phyloP scores from a whole-genome alignment of 2,888 invertebrate species.

The Endomychus coccineus region DNA sequence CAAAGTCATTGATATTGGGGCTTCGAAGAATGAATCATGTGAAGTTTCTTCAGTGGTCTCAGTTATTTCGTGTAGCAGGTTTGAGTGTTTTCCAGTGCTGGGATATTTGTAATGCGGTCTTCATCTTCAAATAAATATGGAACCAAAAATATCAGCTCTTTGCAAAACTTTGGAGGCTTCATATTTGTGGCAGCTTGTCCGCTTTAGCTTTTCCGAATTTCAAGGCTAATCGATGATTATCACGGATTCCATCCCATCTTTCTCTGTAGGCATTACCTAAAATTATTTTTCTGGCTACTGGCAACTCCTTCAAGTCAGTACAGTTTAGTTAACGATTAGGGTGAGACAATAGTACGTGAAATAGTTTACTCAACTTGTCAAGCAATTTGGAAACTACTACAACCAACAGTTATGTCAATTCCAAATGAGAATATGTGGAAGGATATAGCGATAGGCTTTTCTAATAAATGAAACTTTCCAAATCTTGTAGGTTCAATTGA shows the following conservation, averaged over 20 bases:
- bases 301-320: neutral
- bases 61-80: neutral
- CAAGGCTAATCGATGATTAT: slow-evolving; percentile 19
- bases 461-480: no score
- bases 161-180: slow-evolving; percentile 22
- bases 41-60: no score
- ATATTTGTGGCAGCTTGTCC: slow-evolving; percentile 22
- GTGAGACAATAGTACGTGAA: neutral
- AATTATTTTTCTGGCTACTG: slow-evolving; percentile 6
- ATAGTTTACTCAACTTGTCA: slow-evolving; percentile 1
- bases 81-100: no score
- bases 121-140: slow-evolving; percentile 11
- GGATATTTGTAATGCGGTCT: neutral
- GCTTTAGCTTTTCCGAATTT: slow-evolving; percentile 21
- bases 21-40: no score
- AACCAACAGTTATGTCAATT: no score
- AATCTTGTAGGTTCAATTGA: no score
- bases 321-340: neutral
- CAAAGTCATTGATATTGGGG: no score
- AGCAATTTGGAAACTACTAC: no score
- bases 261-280: slow-evolving; percentile 18
- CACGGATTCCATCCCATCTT: slow-evolving; percentile 19
- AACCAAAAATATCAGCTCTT: slow-evolving; percentile 18
- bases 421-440: no score
- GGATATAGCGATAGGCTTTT: no score